Conservation (phyloP, 2,113 vertebrate species). For the Conger conger region DNA sequence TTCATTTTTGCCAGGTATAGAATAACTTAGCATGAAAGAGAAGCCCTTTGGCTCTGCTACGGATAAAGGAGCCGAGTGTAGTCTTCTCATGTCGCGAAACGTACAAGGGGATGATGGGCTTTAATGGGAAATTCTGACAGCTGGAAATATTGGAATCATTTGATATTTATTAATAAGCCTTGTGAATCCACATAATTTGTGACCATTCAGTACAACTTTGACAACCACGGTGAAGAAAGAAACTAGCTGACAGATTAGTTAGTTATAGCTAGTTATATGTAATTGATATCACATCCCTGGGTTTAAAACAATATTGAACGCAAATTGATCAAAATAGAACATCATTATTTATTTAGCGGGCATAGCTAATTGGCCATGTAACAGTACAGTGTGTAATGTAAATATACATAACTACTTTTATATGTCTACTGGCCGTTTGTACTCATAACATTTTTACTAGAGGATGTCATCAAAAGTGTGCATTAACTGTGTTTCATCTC, state of each 20-base stretch:
- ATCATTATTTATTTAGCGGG: neutral
- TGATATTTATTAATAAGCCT: neutral
- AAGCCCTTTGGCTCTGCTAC: neutral
- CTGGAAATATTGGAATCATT: neutral
- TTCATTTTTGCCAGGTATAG: neutral
- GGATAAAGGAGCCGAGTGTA: neutral
- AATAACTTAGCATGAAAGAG: neutral
- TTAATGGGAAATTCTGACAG: neutral
- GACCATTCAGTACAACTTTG: neutral
- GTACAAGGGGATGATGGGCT: neutral
- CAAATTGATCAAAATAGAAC: neutral
- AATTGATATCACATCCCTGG: no score
- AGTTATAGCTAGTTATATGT: no score
- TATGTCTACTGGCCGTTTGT: neutral
- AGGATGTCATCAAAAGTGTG: neutral
- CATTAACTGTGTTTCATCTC: neutral
- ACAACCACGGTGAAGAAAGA: no score
- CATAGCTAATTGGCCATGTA: neutral
- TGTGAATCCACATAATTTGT: neutral
- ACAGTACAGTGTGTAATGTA: neutral
- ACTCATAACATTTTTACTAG: neutral
- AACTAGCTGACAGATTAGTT: no score
- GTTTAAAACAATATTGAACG: no score
- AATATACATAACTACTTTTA: neutral
- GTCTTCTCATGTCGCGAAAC: neutral